Base-by-base conservation (phyloP, 2,888 invertebrate species). In the Elegia similella region DNA sequence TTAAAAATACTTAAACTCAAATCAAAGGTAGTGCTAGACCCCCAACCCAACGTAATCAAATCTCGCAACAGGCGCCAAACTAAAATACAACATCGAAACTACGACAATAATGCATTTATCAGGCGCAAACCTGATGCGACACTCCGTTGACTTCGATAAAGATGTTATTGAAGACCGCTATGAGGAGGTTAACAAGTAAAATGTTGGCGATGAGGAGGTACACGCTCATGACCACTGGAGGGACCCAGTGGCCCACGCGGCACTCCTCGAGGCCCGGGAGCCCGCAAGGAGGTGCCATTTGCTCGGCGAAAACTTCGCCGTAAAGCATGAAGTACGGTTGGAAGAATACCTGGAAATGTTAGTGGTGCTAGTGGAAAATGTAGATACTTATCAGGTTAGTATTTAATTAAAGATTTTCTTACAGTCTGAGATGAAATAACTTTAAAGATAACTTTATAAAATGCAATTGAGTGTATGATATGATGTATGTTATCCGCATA, bases 281-380 rank as follows among this genome's bases (percentile, higher is more conserved):
- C n/a, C 96, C 97, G 78, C 98, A 98, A 5, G 95, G 95, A 23
- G 98, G 98, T 78, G 98, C 98, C 86, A 99, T 99, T 79, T 97
- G 96, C 79, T 97, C 98, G 23, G 99, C 99, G 86, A 98, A 99
- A 68, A 99, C 97, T 92, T 99, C 99, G 71, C 99, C 99, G 88
- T 99, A 99, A 80, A 99, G 94, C 99, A 99, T 99, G 92, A 99
- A 99, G 88, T 99, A 99, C 16, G 97, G 99, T 90, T 99, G 98
- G 88, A 97, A 96, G 92, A 98, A 98, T 59, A 98, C 96, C 96
- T 95, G 90, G 42, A 88, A 90, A 75, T 78, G 84, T 87, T 88
- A 83, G 85, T 82, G 63, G 58, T 69, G 65, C 63, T 65, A 62
- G 57, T 44, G 55, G 62, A 55, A 52, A 44, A 59, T 60, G 34